A percentile compares a stretch with the other conserved stretches of the same genome.
Evolutionary conservation across 1,140 invertebrate genomes (phyloP).

Genomic region (Platyura marginata): DNA sequence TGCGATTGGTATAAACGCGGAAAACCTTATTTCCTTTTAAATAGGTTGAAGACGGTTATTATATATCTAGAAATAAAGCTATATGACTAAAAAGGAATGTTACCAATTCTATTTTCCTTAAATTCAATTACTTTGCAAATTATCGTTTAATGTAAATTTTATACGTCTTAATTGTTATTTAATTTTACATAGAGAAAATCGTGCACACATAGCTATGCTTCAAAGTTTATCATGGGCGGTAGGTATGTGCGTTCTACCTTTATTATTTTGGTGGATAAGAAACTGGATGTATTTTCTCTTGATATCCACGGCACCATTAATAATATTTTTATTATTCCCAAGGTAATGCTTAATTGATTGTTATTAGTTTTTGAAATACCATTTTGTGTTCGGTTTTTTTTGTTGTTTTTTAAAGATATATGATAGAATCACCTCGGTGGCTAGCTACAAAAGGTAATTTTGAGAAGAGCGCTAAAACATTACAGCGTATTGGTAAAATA

Average conservation of each 20-base stretch:
- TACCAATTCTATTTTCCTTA: too few relatives aligned
- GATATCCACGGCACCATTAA: conserved; percentile 24
- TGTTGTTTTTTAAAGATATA: conserved; percentile 22
- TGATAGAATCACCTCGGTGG: conserved; percentile 45
- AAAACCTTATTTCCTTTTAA: too few relatives aligned
- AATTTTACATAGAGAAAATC: conserved; percentile 15
- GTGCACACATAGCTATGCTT: conserved; percentile 25
- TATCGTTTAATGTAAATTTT: neutral
- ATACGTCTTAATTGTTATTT: neutral
- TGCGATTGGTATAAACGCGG: too few relatives aligned
- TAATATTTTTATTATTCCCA: conserved; percentile 13
- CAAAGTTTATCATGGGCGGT: conserved; percentile 29
- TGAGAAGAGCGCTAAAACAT: conserved; percentile 32
- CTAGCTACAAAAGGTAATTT: conserved; percentile 35
- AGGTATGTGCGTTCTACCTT: conserved; percentile 31
- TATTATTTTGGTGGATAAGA: conserved; percentile 33
- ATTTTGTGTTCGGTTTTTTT: neutral
- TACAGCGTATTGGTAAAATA: conserved; percentile 39
- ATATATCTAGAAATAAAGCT: neutral
- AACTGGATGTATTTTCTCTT: conserved; percentile 34
- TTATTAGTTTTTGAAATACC: neutral
- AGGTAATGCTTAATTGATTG: neutral
- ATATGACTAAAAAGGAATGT: neutral
- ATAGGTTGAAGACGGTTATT: neutral
- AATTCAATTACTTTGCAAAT: too few relatives aligned